phyloP scores from a whole-genome alignment of 2,888 invertebrate genomes.

The Thecophora atra region DNA sequence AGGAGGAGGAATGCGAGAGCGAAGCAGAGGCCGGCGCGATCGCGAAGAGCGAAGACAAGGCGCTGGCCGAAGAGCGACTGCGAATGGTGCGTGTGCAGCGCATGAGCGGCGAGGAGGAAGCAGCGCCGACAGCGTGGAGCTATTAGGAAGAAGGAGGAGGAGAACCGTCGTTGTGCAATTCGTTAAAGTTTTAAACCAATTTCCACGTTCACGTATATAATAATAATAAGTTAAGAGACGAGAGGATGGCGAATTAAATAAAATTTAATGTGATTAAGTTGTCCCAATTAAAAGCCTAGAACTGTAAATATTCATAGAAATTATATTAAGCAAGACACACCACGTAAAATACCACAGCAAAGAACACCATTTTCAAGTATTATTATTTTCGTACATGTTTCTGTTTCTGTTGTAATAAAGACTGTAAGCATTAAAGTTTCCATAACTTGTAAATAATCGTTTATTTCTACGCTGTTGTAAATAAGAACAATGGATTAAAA shows the following conservation, averaged over 20 bases:
- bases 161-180: slow-evolving; percentile 28
- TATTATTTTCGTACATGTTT: slow-evolving; percentile 37
- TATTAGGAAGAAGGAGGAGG: slow-evolving; percentile 45
- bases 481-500: neutral
- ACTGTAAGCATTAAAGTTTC: slow-evolving; percentile 50
- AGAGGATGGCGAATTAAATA: slow-evolving; percentile 18
- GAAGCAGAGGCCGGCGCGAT: slow-evolving; percentile 44
- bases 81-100: slow-evolving; percentile 57
- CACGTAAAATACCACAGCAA: slow-evolving; percentile 32
- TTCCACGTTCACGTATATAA: neutral
- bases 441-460: slow-evolving; percentile 26
- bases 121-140: slow-evolving; percentile 50
- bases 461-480: slow-evolving; percentile 42
- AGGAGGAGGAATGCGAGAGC: slow-evolving; percentile 60
- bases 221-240: slow-evolving; percentile 1
- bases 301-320: slow-evolving; percentile 18
- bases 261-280: slow-evolving; percentile 38
- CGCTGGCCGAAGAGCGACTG: slow-evolving; percentile 57
- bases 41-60: slow-evolving; percentile 35
- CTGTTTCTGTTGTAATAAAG: slow-evolving; percentile 50
- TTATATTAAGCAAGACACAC: slow-evolving; percentile 22
- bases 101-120: slow-evolving; percentile 51
- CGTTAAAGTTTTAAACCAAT: slow-evolving; percentile 24
- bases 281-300: slow-evolving; percentile 22
- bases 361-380: slow-evolving; percentile 40